Percentiles rank a stretch among this genome's conserved stretches.
Conservation (phyloP, 1,140 invertebrate species). For the Eulimnadia texana region DNA sequence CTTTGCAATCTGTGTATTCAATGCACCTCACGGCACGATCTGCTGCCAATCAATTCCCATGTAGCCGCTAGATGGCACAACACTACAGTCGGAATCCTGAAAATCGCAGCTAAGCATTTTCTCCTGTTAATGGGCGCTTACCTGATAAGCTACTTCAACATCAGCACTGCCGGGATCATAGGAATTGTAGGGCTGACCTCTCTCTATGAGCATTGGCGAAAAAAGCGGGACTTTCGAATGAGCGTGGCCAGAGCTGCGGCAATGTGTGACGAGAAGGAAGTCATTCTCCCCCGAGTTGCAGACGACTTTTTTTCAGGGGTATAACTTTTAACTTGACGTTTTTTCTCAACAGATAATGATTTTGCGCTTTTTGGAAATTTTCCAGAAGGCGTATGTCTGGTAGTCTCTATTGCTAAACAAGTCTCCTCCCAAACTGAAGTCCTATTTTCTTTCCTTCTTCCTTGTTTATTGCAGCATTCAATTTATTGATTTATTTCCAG, state of each 20-base stretch:
- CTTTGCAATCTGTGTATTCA: no score
- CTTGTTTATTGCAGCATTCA: no score
- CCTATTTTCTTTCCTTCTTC: no score
- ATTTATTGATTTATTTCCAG: slow-evolving; percentile 32
- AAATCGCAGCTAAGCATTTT: slow-evolving; percentile 15
- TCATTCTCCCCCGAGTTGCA: slow-evolving; percentile 68
- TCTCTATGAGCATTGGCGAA: slow-evolving; percentile 59
- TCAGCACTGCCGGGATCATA: slow-evolving; percentile 73
- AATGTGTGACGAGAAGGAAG: slow-evolving; percentile 63
- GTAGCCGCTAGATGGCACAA: no score
- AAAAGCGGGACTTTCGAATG: slow-evolving; percentile 54
- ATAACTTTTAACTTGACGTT: slow-evolving; percentile 20
- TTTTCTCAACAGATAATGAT: no score
- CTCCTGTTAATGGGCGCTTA: slow-evolving; percentile 14
- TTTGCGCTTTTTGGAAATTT: no score
- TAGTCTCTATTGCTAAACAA: no score
- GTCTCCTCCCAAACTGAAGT: no score
- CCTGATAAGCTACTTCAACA: slow-evolving; percentile 56
- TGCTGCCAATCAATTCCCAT: no score
- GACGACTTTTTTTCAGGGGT: slow-evolving; percentile 87
- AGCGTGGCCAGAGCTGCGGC: slow-evolving; percentile 64
- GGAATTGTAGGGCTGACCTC: slow-evolving; percentile 63
- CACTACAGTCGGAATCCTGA: no score
- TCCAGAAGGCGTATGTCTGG: no score
- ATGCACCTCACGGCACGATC: no score